These are phyloP conservation scores for Ormyrus pomaceus DNA, from an alignment of 2,888 invertebrate species.

Conservation along the genomic window DNA sequence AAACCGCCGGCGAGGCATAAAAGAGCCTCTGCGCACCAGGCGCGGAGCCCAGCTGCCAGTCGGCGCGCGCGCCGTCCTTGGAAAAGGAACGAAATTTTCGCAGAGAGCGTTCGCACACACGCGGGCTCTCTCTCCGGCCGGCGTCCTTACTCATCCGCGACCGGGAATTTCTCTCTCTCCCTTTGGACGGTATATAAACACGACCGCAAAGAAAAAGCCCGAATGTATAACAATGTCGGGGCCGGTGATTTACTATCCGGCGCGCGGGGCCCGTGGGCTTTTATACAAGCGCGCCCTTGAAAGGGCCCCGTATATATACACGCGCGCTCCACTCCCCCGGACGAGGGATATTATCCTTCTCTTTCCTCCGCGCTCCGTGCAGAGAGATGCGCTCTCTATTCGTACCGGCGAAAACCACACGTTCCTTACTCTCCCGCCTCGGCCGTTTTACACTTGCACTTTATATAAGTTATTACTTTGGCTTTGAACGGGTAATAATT, in stretches of 20 bases:
- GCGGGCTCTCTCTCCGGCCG: no score
- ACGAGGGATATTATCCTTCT: not conserved
- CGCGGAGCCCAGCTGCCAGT: no score
- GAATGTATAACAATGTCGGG: constrained; percentile 53
- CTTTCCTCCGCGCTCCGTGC: not conserved
- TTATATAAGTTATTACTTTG: constrained; percentile 55
- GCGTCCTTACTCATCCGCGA: constrained; percentile 34
- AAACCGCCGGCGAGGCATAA: not conserved
- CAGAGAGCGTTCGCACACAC: not conserved
- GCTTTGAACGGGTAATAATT: constrained; percentile 48
- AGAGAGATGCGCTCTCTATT: constrained; percentile 31
- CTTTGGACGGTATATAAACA: constrained; percentile 17
- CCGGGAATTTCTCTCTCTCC: constrained; percentile 13
- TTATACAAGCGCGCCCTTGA: constrained; percentile 48
- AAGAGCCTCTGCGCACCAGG: no score
- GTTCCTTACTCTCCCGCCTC: constrained; percentile 11
- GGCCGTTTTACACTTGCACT: constrained; percentile 46
- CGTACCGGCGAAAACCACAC: constrained; percentile 28
- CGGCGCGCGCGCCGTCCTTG: not conserved
- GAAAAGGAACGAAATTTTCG: constrained; percentile 25
- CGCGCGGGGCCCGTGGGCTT: constrained; percentile 13
- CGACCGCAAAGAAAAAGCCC: constrained; percentile 39
- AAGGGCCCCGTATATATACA: constrained; percentile 6
- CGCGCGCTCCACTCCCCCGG: no score
- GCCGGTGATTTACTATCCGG: constrained; percentile 47